These are phyloP conservation scores for Eupeodes latifasciatus DNA, from an alignment of 2,888 invertebrate species.

Conservation along the genomic window DNA sequence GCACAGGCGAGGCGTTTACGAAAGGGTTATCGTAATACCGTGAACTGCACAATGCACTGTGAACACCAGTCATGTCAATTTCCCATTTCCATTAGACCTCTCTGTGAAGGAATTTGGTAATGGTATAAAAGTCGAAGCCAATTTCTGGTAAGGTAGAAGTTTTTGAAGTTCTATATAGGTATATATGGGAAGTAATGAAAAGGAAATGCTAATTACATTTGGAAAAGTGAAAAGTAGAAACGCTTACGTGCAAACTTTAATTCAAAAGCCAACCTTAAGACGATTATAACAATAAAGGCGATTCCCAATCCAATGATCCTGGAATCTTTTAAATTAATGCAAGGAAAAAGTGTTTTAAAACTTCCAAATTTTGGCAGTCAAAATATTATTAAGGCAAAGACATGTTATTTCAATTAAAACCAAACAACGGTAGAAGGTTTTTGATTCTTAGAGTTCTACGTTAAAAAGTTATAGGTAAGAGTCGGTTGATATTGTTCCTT, in stretches of 20 bases:
- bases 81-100: constrained; percentile 15
- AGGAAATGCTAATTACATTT: constrained; percentile 3
- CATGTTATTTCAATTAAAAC: too few relatives aligned
- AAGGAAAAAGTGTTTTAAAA: not conserved
- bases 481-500: too few relatives aligned
- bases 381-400: too few relatives aligned
- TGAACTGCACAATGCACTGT: not conserved
- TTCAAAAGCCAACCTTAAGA: not conserved
- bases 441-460: too few relatives aligned
- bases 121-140: constrained; percentile 21
- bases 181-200: not conserved
- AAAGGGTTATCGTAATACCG: constrained; percentile 5
- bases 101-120: constrained; percentile 18
- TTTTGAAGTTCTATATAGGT: not conserved
- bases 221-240: not conserved
- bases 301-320: not conserved
- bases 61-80: constrained; percentile 8
- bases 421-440: too few relatives aligned
- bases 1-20: constrained; percentile 17
- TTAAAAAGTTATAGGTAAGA: too few relatives aligned
- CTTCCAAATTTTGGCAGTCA: too few relatives aligned
- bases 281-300: not conserved
- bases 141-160: constrained; percentile 23
- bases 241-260: not conserved
- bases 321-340: not conserved